Percentiles rank a stretch among this genome's conserved stretches.
Evolutionary conservation across 2,113 vertebrate species (phyloP).

Genomic region (Danionella cerebrum): DNA sequence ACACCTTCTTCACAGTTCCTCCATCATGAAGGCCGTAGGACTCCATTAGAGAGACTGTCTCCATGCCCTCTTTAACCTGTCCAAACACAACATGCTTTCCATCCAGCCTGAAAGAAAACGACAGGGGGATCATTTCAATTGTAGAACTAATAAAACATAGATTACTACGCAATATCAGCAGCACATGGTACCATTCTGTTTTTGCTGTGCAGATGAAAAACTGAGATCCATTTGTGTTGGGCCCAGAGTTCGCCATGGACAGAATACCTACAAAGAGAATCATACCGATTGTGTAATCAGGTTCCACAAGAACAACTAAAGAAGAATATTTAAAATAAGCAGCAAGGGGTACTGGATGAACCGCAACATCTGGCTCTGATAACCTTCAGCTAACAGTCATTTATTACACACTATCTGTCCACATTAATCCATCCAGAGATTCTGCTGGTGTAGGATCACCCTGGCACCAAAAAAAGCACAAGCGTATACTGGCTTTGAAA

Average conservation of each 20-base stretch:
- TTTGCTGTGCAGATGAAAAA: constrained; percentile 90
- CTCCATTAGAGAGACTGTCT: constrained; percentile 83
- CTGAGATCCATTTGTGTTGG: constrained; percentile 91
- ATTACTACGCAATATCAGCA: background rate
- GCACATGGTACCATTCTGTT: constrained; percentile 80
- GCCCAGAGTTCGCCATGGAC: constrained; percentile 94
- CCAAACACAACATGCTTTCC: constrained; percentile 94
- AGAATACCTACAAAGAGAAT: constrained; percentile 79
- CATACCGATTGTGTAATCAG: too few species aligned
- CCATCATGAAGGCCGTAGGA: constrained; percentile 80
- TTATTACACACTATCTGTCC: constrained; percentile 35
- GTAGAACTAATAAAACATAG: background rate
- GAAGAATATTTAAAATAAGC: background rate
- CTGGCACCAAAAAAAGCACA: constrained; percentile 36
- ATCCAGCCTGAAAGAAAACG: constrained; percentile 73
- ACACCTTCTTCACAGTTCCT: constrained; percentile 79
- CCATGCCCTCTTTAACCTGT: constrained; percentile 84
- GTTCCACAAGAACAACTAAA: background rate
- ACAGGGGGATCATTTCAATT: background rate
- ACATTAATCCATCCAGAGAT: constrained; percentile 20
- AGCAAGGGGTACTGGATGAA: constrained; percentile 3
- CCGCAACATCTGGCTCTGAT: constrained; percentile 28
- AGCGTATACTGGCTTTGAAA: constrained; percentile 45
- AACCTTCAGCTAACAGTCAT: constrained; percentile 24
- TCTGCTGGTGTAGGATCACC: constrained; percentile 28